Conservation (phyloP, 2,888 invertebrate genomes). For the Corythucha ciliata region DNA sequence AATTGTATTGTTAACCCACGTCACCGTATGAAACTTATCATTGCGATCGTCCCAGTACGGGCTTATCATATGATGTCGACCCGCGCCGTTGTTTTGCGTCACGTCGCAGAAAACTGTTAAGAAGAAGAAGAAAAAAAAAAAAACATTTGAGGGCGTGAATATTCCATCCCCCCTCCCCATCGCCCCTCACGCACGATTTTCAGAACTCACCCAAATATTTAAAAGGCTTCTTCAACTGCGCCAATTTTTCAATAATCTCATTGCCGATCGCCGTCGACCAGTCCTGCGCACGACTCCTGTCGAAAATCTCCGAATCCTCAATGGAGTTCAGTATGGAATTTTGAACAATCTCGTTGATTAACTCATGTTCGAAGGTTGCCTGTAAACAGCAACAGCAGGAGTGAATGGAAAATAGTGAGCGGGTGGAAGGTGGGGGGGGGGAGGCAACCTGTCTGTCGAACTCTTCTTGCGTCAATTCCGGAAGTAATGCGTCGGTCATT, state of each 20-base stretch:
- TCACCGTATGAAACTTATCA: slow-evolving; percentile 8
- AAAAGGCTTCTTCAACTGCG: slow-evolving; percentile 19
- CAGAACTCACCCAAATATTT: slow-evolving; percentile 15
- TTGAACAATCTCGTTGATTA: slow-evolving; percentile 13
- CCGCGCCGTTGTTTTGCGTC: slow-evolving; percentile 16
- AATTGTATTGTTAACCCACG: slow-evolving; percentile 17
- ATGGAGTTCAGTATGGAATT: slow-evolving; percentile 14
- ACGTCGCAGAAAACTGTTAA: slow-evolving; percentile 22
- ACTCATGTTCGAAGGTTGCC: neutral
- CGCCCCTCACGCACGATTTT: too few species aligned
- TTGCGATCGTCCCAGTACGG: slow-evolving; percentile 18
- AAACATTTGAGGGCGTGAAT: too few species aligned
- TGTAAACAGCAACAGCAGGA: too few species aligned
- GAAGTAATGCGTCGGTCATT: too few species aligned
- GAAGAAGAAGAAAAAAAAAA: too few species aligned
- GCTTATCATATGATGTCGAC: slow-evolving; percentile 14
- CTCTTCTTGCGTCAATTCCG: too few species aligned
- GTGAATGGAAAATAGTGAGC: too few species aligned
- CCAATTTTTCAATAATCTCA: slow-evolving; percentile 17
- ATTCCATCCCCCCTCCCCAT: too few species aligned
- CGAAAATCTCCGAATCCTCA: slow-evolving; percentile 9
- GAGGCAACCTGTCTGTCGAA: too few species aligned
- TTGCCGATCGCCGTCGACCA: slow-evolving; percentile 20
- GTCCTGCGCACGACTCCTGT: slow-evolving; percentile 8
- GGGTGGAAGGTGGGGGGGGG: too few species aligned